A percentile compares a stretch with the other conserved stretches of the same genome.
These are phyloP conservation scores for Ariopsis seemanni DNA, from an alignment of 2,113 vertebrate species.

Conservation along the genomic window DNA sequence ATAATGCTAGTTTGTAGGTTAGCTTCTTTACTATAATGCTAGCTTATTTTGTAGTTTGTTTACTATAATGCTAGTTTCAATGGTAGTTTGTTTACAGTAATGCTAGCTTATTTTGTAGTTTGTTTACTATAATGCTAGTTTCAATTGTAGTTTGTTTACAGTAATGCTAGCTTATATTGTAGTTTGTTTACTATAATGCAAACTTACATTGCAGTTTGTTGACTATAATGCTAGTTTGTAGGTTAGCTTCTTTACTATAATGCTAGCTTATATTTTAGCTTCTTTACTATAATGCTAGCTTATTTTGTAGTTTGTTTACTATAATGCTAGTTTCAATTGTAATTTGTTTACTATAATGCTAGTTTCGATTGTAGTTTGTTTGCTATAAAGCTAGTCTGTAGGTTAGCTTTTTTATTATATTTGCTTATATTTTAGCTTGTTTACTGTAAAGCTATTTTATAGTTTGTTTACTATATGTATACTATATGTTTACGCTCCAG, in stretches of 20 bases:
- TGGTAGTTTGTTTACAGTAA: not conserved
- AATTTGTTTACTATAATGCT: not conserved
- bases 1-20: not conserved
- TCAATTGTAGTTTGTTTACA: not conserved
- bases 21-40: not conserved
- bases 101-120: not conserved
- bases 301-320: not conserved
- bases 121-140: not conserved
- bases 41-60: not conserved
- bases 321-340: not conserved
- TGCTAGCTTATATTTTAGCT: not conserved
- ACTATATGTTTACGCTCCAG: no score
- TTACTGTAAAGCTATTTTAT: no score
- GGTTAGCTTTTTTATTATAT: no score
- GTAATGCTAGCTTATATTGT: no score
- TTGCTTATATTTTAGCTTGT: no score
- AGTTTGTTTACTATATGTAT: no score
- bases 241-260: not conserved
- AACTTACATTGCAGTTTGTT: not conserved
- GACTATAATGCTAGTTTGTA: not conserved
- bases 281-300: not conserved
- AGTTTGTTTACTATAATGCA: not conserved
- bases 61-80: not conserved
- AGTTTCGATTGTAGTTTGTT: not conserved
- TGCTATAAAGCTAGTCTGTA: not conserved